Evolutionary conservation across 2,113 vertebrate species (phyloP), one percentile per base, ranked within the genome.

Genomic region (Ophthalmolycus amberensis): DNA sequence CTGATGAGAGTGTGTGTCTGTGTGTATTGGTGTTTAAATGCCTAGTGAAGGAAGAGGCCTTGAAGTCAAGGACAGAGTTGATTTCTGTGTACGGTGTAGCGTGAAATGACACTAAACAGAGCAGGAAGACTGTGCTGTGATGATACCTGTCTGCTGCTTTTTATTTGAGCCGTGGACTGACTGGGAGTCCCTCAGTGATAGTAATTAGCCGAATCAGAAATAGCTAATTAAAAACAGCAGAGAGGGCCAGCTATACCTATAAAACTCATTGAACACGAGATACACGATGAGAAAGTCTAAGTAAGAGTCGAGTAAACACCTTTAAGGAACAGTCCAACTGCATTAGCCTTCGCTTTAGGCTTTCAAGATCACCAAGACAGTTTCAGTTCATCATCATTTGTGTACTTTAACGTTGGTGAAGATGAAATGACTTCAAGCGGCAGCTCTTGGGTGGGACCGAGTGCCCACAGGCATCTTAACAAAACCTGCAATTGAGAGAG

Each of bases 61-160:
- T 71, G 75, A 66, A 79, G 73, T 86, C 60, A 88, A 87, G 88
- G 77, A 79, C 90, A 69, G 70, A 71, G 83, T 58, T 66, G 71
- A 63, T 76, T 72, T 84, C 32, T 69, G 76, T 62, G 64, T 46
- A 90, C 67, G 44, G 63, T 52, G 77, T 73, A 86, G 86, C 59
- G 76, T 89, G 88, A 90, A 89, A 87, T 77, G 85, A 85, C 84
- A 84, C 77, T 85, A 86, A 91, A 83, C 77, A 82, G 65, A 72
- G 77, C 50, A 27, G 77, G 62, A 85, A 85, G 72, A 71, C 82
- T 85, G 82, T 34, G 71, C 85, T 90, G 84, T 90, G 87, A 91
- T 89, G 91, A 89, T 82, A 88, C 82, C 80, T 48, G 75, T 88
- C 80, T 77, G 48, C 65, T 74, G 58, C 78, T 79, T 50, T 92